Base-by-base conservation (phyloP, 2,113 vertebrate genomes). In the Callipepla squamata region DNA sequence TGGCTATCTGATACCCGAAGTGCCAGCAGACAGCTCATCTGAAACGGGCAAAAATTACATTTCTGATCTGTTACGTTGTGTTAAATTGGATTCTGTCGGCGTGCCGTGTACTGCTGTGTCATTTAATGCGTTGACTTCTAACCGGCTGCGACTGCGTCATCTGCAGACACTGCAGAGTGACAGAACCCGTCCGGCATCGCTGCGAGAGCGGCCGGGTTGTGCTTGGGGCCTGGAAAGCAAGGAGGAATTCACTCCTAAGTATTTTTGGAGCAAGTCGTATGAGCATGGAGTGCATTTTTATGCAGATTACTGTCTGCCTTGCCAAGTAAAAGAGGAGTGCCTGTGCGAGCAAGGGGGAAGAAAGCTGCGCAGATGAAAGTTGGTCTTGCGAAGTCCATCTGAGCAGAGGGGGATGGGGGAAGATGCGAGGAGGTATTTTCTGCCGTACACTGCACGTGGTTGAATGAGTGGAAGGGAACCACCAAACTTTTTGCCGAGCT, bases 41-140 rank as follows among this genome's bases (percentile, higher is more conserved):
- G 91, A 89, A 94, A 93, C 67, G 73, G 89, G 62, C 57, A 95
- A 94, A 93, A 96, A 96, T 94, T 90, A 69, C 91, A 89, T 96
- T 96, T 89, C 91, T 92, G 95, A 90, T 94, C 88, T 63, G 94
- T 93, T 96, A 93, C 92, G 86, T 84, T 87, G 87, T 94, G 92
- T 87, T 94, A 90, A 94, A 95, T 96, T 95, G 95, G 94, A 94
- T 96, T 95, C 87, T 82, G 82, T 88, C 96, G 89, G 91, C 82
- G 73, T 85, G 92, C 92, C 89, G 18, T 44, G 94, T 91, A 80
- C 73, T 95, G 95, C 95, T 93, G 93, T 95, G 95, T 96, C 94
- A 93, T 93, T 93, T 94, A 90, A 87, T 34, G 78, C 94, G 91
- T 82, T 80, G 96, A 93, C 93, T 95, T 95, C 80, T 90, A 95